Evolutionary conservation across 1,140 invertebrate genomes (phyloP), one percentile per base, ranked within the genome.

Genomic region (Pinna nobilis): DNA sequence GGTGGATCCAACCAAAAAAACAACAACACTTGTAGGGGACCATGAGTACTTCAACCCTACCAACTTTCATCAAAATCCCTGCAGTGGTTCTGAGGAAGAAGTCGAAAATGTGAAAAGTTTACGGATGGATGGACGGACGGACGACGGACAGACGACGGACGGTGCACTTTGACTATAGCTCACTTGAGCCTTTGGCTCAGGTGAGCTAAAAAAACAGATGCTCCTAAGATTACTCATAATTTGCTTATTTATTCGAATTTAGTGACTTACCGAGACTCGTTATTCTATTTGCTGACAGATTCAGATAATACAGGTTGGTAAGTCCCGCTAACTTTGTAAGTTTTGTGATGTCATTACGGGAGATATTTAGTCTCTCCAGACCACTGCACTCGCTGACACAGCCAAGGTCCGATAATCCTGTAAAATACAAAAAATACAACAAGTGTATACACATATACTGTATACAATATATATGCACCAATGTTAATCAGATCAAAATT

Each of bases 261-360:
- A 9, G 18, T 37, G 35, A 77, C 76, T 69, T 55, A 86, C 84
- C 86, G 28, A 86, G 73, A 55, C 78, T 80, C n/a, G 78, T 69
- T 23, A 87, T 83, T 74, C 77, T 82, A 67, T 87, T 87, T 6
- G 82, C 83, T 25, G 83, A 79, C 5, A 87, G 72, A 41, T 86
- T 86, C 9, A 87, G 60, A 9, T 37, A 53, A 11, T 71, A 68
- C 13, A 87, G 67, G n/a, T 78, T 76, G 6, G 70, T 70, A 3
- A 87, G 74, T 28, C 84, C 78, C 18, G 84, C 82, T 15, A 87
- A 53, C 51, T 84, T 81, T 50, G 81, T 79, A 0, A 87, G 74
- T 51, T 75, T 79, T 28, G 63, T 79, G 20, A 87, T 55, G n/a
- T 79, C 68, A 77, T 87, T 87, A 23, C 80, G 71, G 0, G 85